These are phyloP conservation scores for Lamellibrachia satsuma DNA, from an alignment of 2,888 invertebrate species.

Conservation along the genomic window DNA sequence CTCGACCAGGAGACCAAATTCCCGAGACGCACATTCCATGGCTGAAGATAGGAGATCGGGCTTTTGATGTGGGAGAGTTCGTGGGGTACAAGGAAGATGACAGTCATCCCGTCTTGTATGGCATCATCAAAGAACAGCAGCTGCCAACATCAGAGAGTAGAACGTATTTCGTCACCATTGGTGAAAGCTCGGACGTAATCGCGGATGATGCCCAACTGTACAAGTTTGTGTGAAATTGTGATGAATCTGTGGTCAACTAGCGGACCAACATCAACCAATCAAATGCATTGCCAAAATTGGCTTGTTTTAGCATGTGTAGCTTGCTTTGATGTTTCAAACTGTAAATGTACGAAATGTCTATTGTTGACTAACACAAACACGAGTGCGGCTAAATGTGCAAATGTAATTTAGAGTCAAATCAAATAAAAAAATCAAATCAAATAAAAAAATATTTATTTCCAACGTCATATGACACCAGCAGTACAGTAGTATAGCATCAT, in stretches of 20 bases:
- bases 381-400: too few species aligned
- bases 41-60: conserved; percentile 27
- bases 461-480: too few species aligned
- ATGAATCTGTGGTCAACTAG: background rate
- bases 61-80: conserved; percentile 33
- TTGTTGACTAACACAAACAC: too few species aligned
- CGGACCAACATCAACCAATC: too few species aligned
- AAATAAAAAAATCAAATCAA: too few species aligned
- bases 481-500: too few species aligned
- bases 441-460: too few species aligned
- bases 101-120: conserved; percentile 27
- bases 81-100: conserved; percentile 31
- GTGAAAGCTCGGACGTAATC: background rate
- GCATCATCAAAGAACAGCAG: background rate
- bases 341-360: too few species aligned
- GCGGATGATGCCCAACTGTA: background rate
- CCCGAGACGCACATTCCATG: conserved; percentile 28
- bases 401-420: too few species aligned
- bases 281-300: background rate
- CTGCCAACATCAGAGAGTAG: background rate
- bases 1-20: conserved; percentile 33
- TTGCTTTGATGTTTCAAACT: too few species aligned
- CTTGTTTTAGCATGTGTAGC: too few species aligned
- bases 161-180: background rate
- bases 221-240: background rate